A percentile compares a stretch with the other conserved stretches of the same genome.
Evolutionary conservation across 2,797 vertebrate genomes (phyloP).

Genomic region (Graptemys geographica): DNA sequence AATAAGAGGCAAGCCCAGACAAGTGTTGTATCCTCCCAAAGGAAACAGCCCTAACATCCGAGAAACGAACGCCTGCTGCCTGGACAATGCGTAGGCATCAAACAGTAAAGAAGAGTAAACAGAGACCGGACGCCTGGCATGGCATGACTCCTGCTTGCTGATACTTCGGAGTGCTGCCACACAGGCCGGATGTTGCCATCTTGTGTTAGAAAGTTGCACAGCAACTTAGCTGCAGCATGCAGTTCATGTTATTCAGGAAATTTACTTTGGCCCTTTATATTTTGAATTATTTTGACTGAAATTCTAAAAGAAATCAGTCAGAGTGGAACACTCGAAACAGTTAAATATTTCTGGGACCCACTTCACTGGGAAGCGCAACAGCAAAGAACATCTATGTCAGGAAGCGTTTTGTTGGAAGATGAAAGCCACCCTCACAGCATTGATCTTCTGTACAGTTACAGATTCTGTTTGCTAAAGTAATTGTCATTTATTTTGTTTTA

Average conservation of each 20-base stretch:
- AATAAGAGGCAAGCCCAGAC: constrained; percentile 30
- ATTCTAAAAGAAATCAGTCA: background rate
- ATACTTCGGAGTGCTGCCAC: constrained; percentile 16
- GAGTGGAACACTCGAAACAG: background rate
- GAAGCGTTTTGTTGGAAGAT: background rate
- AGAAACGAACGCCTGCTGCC: constrained; percentile 63
- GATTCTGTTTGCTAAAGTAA: background rate
- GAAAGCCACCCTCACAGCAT: background rate
- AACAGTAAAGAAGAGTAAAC: constrained; percentile 61
- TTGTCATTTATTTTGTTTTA: background rate
- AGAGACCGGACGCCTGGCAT: constrained; percentile 53
- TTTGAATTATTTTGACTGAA: background rate
- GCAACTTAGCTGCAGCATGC: constrained; percentile 53
- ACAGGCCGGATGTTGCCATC: constrained; percentile 77
- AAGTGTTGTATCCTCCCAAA: constrained; percentile 32
- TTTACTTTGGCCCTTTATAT: background rate
- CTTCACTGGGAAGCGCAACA: background rate
- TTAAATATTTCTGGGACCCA: background rate
- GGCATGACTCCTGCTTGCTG: constrained; percentile 36
- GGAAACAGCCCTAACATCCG: constrained; percentile 48
- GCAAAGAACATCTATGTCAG: fast-evolving
- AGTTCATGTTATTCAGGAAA: constrained; percentile 37
- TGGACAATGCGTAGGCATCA: constrained; percentile 64
- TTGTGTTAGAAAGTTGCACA: constrained; percentile 74
- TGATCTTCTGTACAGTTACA: background rate